Evolutionary conservation across 2,888 invertebrate genomes (phyloP).

Genomic region (Drosophila siamana): DNA sequence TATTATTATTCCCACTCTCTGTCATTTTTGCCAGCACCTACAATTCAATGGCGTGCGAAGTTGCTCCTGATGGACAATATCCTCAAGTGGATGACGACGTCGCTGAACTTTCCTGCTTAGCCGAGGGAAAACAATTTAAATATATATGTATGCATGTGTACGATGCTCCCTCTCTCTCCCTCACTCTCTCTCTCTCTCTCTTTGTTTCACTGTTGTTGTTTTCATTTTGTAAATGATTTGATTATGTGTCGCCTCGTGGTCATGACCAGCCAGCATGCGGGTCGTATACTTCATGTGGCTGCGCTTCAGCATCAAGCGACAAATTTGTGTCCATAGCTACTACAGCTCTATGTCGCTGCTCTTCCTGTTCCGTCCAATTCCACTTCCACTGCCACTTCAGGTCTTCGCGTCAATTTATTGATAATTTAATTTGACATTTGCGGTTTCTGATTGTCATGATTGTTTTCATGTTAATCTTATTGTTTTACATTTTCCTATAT

Average conservation of each 20-base stretch:
- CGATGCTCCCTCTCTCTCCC: no score
- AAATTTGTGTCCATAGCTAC: conserved; percentile 15
- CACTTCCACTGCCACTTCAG: conserved; percentile 12
- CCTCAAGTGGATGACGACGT: conserved; percentile 48
- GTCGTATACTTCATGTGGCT: conserved; percentile 69
- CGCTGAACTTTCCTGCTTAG: conserved; percentile 39
- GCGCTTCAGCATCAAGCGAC: conserved; percentile 39
- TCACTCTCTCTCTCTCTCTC: background rate
- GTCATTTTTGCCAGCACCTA: conserved; percentile 37
- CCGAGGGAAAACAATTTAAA: conserved; percentile 47
- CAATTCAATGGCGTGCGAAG: conserved; percentile 79
- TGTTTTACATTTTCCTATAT: conserved; percentile 59
- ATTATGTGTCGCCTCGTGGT: conserved; percentile 61
- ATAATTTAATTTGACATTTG: conserved; percentile 84
- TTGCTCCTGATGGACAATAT: conserved; percentile 64
- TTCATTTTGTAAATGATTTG: conserved; percentile 81
- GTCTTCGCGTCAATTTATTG: conserved; percentile 80
- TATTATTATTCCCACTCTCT: background rate
- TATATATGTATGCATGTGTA: conserved; percentile 11
- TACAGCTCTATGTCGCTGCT: background rate
- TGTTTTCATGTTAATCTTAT: conserved; percentile 82
- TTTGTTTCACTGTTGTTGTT: conserved; percentile 30
- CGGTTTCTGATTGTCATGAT: conserved; percentile 82
- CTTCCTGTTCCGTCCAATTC: conserved; percentile 7
- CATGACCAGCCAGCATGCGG: conserved; percentile 27